Base-by-base conservation (phyloP, 2,888 invertebrate species). In the Tenodera sinensis region DNA sequence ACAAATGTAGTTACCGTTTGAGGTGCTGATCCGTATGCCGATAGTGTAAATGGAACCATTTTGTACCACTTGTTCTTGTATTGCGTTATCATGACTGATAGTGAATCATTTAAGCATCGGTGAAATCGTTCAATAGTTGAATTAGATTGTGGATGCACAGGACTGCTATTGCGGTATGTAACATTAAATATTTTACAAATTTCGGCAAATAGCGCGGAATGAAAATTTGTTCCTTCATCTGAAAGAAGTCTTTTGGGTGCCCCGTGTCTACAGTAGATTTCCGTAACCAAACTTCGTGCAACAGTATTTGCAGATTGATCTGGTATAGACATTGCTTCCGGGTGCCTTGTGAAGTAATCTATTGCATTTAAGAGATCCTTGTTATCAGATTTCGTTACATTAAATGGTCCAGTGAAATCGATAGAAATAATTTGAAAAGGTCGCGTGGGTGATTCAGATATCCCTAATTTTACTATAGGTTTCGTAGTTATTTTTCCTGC, bases 221-320 rank as follows among this genome's bases (percentile, higher is more conserved):
- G 15, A 30, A 92, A 91, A 83, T 91, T 91, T 12, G 90, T 87
- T 1, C 91, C 91, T 88, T 91, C 91, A 30, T 92, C 91, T 0
- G 91, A 91, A n/a, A 92, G 28, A 0, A 91, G 42, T 3, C 54
- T 25, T 47, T 89, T 89, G 0, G 91, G 91, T 6, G 91, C 34
- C 1, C 91, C 91, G 25, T 90, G 91, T 15, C 85, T 87, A 42
- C 90, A 90, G 12, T 91, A 89, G 14, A 91, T 91, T 7, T 90
- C 27, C 83, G 91, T 91, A 2, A 91, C 87, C 15, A 84, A 81
- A 0, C 27, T 83, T 83, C 81, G 92, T 6, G 89, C n/a, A n/a
- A n/a, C n/a, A n/a, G n/a, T n/a, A n/a, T n/a, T n/a, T n/a, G n/a
- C n/a, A n/a, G n/a, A n/a, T n/a, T n/a, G n/a, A n/a, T n/a, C n/a